A percentile compares a stretch with the other conserved stretches of the same genome.
Evolutionary conservation across 2,113 vertebrate species (phyloP).

Genomic region (Dicaeum eximium): DNA sequence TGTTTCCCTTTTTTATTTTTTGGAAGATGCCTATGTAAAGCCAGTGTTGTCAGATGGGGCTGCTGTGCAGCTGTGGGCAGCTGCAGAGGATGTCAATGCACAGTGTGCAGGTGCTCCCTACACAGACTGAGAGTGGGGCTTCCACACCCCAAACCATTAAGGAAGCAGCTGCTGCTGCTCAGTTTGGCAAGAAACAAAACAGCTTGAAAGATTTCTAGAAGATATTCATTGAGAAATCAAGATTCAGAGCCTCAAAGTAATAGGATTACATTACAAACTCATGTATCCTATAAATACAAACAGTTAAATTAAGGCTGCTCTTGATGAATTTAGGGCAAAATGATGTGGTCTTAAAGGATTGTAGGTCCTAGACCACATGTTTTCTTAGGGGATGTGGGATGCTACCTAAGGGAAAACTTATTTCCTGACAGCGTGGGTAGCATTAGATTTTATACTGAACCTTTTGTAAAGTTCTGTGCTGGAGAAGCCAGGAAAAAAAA

Average conservation of each 20-base stretch:
- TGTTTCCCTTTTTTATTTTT: background rate
- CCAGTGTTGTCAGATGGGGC: background rate
- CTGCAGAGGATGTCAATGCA: background rate
- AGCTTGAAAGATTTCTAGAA: background rate
- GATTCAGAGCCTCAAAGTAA: background rate
- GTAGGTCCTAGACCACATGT: background rate
- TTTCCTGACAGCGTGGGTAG: constrained; percentile 32
- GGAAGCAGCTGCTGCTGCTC: background rate
- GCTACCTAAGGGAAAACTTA: background rate
- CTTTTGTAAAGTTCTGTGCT: background rate
- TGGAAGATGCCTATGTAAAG: background rate
- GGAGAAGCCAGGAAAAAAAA: background rate
- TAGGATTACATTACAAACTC: background rate
- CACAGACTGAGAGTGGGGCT: background rate
- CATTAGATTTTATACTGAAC: background rate
- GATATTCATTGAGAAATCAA: background rate
- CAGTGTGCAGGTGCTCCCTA: rapidly evolving
- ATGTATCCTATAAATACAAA: background rate
- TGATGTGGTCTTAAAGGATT: background rate
- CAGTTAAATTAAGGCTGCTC: background rate
- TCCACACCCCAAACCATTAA: background rate
- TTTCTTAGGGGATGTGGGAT: constrained; percentile 4
- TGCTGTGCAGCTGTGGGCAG: background rate
- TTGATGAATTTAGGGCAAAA: background rate
- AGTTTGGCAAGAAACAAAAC: background rate